phyloP scores from a whole-genome alignment of 2,888 invertebrate species.

The Auanema sp. region DNA sequence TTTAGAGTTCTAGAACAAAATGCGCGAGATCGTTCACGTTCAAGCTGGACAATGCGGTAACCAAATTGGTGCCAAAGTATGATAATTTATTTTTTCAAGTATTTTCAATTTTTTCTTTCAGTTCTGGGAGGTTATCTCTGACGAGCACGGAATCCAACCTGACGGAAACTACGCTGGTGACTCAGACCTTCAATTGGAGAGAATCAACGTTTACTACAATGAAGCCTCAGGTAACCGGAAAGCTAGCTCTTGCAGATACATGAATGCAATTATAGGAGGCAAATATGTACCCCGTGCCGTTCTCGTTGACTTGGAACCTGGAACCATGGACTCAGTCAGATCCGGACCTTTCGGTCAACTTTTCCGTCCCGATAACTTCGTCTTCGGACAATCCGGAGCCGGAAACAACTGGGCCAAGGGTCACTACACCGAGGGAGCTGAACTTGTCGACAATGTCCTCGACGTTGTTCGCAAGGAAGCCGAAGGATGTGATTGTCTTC shows the following conservation, averaged over 20 bases:
- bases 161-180: conserved; percentile 77
- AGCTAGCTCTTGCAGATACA: too few species aligned
- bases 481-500: conserved; percentile 83
- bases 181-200: conserved; percentile 44
- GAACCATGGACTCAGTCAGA: conserved; percentile 93
- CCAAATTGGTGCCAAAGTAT: conserved; percentile 89
- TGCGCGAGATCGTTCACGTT: conserved; percentile 93
- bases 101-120: conserved; percentile 17
- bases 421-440: conserved; percentile 85
- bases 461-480: conserved; percentile 77
- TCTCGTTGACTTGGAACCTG: conserved; percentile 90
- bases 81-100: neutral
- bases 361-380: conserved; percentile 84
- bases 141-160: conserved; percentile 82
- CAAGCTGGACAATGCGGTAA: conserved; percentile 93
- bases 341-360: conserved; percentile 80
- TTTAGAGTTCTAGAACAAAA: conserved; percentile 12
- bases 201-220: conserved; percentile 74
- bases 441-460: conserved; percentile 71
- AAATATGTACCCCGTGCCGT: conserved; percentile 92
- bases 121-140: conserved; percentile 62
- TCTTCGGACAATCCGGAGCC: conserved; percentile 83
- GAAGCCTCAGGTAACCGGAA: conserved; percentile 42
- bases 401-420: conserved; percentile 81
- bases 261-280: conserved; percentile 17